Percentiles rank a stretch among this genome's conserved stretches.
phyloP scores from a whole-genome alignment of 1,140 invertebrate species.

The Mizuhopecten yessoensis region DNA sequence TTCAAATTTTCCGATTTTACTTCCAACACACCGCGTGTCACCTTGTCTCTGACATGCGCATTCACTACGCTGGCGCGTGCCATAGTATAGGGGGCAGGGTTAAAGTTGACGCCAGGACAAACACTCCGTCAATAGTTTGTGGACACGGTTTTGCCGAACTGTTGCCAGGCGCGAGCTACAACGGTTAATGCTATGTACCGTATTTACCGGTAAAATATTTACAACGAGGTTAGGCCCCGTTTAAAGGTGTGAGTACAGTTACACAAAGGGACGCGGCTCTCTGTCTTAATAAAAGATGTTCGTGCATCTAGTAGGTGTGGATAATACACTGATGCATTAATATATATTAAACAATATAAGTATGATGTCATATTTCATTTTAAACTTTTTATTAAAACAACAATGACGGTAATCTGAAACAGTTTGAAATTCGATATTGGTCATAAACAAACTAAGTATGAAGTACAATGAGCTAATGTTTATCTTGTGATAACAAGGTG shows the following conservation, averaged over 20 bases:
- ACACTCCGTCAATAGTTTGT: slow-evolving; percentile 20
- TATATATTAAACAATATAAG: too few species aligned
- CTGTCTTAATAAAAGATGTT: neutral
- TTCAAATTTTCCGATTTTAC: slow-evolving; percentile 14
- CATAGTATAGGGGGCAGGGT: slow-evolving; percentile 20
- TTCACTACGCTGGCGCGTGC: slow-evolving; percentile 5
- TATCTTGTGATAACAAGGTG: neutral
- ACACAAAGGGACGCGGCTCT: neutral
- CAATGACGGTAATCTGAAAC: too few species aligned
- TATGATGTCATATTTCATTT: too few species aligned
- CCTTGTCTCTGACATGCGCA: slow-evolving; percentile 12
- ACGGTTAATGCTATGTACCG: neutral
- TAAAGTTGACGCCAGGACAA: slow-evolving; percentile 32
- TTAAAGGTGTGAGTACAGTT: neutral
- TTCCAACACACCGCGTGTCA: neutral
- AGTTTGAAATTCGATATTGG: too few species aligned
- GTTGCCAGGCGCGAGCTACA: slow-evolving; percentile 36
- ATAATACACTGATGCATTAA: too few species aligned
- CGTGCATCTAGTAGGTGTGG: too few species aligned
- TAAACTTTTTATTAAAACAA: too few species aligned
- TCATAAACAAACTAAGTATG: too few species aligned
- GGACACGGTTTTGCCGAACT: slow-evolving; percentile 2
- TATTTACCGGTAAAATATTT: slow-evolving; percentile 10
- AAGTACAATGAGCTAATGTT: too few species aligned
- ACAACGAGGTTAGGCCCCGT: neutral